A percentile compares a stretch with the other conserved stretches of the same genome.
Conservation (phyloP, 2,113 vertebrate genomes). For the Zosterops pallidus region DNA sequence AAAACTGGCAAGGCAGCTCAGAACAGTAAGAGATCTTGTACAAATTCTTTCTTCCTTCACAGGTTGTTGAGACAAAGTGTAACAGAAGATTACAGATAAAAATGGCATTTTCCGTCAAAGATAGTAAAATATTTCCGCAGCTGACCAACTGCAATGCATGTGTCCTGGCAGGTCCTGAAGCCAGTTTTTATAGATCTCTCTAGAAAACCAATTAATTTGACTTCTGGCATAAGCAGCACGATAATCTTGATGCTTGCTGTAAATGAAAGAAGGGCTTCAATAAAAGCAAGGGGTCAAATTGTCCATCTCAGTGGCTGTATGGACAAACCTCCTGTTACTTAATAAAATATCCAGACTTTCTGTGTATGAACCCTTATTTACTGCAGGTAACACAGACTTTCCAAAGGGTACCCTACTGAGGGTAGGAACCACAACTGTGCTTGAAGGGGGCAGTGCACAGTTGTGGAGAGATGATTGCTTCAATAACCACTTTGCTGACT, state of each 20-base stretch:
- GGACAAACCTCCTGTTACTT: neutral
- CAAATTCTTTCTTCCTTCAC: conserved; percentile 20
- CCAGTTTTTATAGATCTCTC: neutral
- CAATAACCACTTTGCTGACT: neutral
- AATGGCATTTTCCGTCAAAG: conserved; percentile 28
- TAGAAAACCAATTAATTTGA: neutral
- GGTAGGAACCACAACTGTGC: accelerated
- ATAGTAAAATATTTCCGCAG: neutral
- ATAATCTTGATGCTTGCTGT: neutral
- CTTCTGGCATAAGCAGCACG: neutral
- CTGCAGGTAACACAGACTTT: neutral
- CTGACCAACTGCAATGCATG: neutral
- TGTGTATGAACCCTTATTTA: neutral
- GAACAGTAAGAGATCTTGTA: conserved; percentile 1
- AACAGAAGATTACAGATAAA: conserved; percentile 33
- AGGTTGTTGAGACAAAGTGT: conserved; percentile 19
- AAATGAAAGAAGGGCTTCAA: neutral
- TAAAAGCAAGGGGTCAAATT: neutral
- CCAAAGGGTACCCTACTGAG: neutral
- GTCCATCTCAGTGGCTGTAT: neutral
- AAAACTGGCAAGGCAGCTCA: conserved; percentile 27
- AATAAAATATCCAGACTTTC: neutral
- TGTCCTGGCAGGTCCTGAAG: conserved; percentile 9
- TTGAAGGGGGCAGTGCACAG: neutral
- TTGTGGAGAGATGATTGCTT: neutral